Conservation (phyloP, 1,140 invertebrate genomes). For the Bursaphelenchus mucronatus region DNA sequence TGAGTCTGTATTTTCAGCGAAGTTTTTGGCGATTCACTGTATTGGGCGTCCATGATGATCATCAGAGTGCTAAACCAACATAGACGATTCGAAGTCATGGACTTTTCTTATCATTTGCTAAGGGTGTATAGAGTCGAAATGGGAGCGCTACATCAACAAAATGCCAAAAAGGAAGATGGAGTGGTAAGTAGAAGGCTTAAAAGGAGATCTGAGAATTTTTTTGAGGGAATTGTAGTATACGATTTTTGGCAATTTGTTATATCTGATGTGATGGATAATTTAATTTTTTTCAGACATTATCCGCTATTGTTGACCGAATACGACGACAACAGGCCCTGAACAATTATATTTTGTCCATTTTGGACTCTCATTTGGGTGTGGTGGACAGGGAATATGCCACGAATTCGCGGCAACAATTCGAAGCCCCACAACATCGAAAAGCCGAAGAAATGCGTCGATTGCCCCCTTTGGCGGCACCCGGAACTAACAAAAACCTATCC, state of each 20-base stretch:
- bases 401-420: not conserved
- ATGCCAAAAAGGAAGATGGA: slow-evolving; percentile 82
- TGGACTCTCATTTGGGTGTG: slow-evolving; percentile 67
- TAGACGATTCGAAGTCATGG: slow-evolving; percentile 89
- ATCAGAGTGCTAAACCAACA: slow-evolving; percentile 93
- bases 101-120: slow-evolving; percentile 97
- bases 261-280: not conserved
- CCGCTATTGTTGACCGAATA: slow-evolving; percentile 93
- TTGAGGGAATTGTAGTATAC: not conserved
- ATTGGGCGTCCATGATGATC: slow-evolving; percentile 98
- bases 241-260: slow-evolving; percentile 20
- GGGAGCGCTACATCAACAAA: slow-evolving; percentile 62
- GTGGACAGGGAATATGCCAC: not conserved
- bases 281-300: slow-evolving; percentile 72
- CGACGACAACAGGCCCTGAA: slow-evolving; percentile 94
- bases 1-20: slow-evolving; percentile 69
- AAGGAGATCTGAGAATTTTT: not conserved
- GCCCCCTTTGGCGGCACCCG: not conserved
- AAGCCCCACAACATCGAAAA: slow-evolving; percentile 1
- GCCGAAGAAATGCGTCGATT: not conserved
- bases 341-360: slow-evolving; percentile 93
- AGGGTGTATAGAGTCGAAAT: slow-evolving; percentile 85
- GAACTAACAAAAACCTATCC: slow-evolving; percentile 9
- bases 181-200: not conserved
- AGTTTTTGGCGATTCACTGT: slow-evolving; percentile 93